Percentiles rank a stretch among this genome's conserved stretches.
Evolutionary conservation across 2,888 invertebrate genomes (phyloP).

Genomic region (Neuroscelio doddi): DNA sequence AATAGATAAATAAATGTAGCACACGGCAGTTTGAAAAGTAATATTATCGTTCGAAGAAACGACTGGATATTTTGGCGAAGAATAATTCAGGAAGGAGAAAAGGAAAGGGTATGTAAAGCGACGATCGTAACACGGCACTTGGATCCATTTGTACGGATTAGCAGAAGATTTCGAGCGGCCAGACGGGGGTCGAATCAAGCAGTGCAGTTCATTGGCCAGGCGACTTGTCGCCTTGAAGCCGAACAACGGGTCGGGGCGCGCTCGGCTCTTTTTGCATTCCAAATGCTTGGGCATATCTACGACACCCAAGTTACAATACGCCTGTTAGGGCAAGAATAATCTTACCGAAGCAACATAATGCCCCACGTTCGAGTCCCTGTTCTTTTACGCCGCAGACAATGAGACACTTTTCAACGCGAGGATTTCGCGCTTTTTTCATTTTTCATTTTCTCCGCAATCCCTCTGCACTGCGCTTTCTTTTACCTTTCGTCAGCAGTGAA

Average conservation of each 20-base stretch:
- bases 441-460: too few relatives aligned
- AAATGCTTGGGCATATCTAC: constrained; percentile 47
- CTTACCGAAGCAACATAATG: constrained; percentile 10
- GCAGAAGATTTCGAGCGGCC: constrained; percentile 37
- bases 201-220: constrained; percentile 66
- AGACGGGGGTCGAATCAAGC: constrained; percentile 45
- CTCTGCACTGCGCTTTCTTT: too few relatives aligned
- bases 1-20: too few relatives aligned
- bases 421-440: too few relatives aligned
- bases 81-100: constrained; percentile 8
- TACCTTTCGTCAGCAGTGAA: too few relatives aligned
- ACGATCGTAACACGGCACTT: not conserved
- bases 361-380: not conserved
- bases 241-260: constrained; percentile 45
- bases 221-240: constrained; percentile 68
- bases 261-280: constrained; percentile 60
- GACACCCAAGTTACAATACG: constrained; percentile 35
- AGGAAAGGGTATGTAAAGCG: not conserved
- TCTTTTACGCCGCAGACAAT: not conserved
- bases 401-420: too few relatives aligned
- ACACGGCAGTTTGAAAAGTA: not conserved
- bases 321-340: constrained; percentile 8
- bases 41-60: not conserved
- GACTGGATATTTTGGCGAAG: constrained; percentile 18
- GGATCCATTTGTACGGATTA: constrained; percentile 44